phyloP scores from a whole-genome alignment of 2,113 vertebrate genomes.

The Campylorhamphus procurvoides region DNA sequence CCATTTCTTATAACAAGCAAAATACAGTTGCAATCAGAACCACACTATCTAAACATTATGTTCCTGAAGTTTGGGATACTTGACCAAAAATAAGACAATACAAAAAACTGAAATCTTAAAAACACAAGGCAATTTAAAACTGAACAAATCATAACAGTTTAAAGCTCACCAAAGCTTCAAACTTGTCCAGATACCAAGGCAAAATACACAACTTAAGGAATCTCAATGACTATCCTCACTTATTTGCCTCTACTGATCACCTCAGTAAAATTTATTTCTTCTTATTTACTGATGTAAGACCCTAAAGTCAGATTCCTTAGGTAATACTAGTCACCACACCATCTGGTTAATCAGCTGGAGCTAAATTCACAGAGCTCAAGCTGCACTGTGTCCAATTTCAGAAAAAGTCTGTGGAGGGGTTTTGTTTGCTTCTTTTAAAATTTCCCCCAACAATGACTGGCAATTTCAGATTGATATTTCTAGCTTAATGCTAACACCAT shows the following conservation, averaged over 20 bases:
- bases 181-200: not conserved
- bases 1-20: not conserved
- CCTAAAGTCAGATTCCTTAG: not conserved
- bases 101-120: not conserved
- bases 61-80: not conserved
- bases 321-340: not conserved
- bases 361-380: not conserved
- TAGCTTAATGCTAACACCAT: rapidly evolving
- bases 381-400: not conserved
- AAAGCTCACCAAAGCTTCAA: not conserved
- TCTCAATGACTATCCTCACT: not conserved
- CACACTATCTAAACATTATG: not conserved
- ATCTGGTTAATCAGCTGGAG: not conserved
- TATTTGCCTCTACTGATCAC: not conserved
- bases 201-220: not conserved
- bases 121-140: not conserved
- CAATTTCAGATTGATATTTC: not conserved
- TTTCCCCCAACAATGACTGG: not conserved
- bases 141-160: not conserved
- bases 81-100: not conserved
- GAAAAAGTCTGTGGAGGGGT: not conserved
- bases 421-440: not conserved
- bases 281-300: not conserved
- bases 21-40: not conserved
- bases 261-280: not conserved